Percentiles rank a stretch among this genome's conserved stretches.
These are phyloP conservation scores for Zophobas morio DNA, from an alignment of 1,140 invertebrate genomes.

Conservation along the genomic window DNA sequence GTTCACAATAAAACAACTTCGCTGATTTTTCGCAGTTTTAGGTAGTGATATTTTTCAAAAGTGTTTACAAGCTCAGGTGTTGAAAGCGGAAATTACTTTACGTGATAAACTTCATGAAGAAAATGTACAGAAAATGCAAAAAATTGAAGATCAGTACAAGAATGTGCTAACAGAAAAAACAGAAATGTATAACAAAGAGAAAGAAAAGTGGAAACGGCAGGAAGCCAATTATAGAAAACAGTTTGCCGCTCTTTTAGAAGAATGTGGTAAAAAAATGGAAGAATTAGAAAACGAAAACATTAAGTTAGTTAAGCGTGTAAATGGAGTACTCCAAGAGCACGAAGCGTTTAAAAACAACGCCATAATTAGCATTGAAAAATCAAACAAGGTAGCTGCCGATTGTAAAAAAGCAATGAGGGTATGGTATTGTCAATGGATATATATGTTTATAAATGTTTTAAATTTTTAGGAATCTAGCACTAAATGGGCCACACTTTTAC, in stretches of 20 bases:
- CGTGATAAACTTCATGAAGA: conserved; percentile 28
- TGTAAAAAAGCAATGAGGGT: conserved; percentile 7
- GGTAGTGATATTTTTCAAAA: conserved; percentile 29
- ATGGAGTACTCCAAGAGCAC: neutral
- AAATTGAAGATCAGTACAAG: conserved; percentile 29
- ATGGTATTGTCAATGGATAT: neutral
- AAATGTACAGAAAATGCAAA: conserved; percentile 23
- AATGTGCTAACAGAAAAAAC: conserved; percentile 2
- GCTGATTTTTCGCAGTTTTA: neutral
- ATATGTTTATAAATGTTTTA: neutral
- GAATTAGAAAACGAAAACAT: conserved; percentile 35
- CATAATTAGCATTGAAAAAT: neutral
- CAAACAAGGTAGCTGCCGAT: neutral
- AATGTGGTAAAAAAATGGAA: conserved; percentile 37
- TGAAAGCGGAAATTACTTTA: conserved; percentile 32
- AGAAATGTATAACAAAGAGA: conserved; percentile 31
- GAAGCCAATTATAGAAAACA: conserved; percentile 31
- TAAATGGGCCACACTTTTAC: neutral
- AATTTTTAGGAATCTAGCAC: neutral
- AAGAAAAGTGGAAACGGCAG: conserved; percentile 34
- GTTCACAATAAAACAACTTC: neutral
- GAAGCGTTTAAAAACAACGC: conserved; percentile 3
- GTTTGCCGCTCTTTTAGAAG: conserved; percentile 25
- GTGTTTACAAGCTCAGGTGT: conserved; percentile 25
- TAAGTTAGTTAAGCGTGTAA: conserved; percentile 3